These are phyloP conservation scores for Harpalus rufipes DNA, from an alignment of 2,888 invertebrate species.

Conservation along the genomic window DNA sequence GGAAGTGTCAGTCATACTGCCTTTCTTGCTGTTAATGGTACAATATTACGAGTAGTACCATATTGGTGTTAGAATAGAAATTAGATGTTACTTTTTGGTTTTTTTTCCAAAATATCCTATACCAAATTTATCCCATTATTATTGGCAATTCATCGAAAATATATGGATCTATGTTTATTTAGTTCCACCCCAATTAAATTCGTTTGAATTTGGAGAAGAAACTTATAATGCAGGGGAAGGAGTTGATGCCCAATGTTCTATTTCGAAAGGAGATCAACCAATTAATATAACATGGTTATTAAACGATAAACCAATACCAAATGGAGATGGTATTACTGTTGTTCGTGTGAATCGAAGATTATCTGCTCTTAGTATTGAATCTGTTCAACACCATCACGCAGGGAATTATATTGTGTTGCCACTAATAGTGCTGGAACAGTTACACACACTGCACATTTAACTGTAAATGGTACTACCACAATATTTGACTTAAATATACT, in stretches of 20 bases:
- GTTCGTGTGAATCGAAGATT: conserved; percentile 72
- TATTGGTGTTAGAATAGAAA: conserved; percentile 39
- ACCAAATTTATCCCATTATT: neutral
- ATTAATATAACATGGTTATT: conserved; percentile 87
- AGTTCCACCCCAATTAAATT: conserved; percentile 86
- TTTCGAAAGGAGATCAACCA: conserved; percentile 89
- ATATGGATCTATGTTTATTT: conserved; percentile 52
- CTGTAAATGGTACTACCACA: conserved; percentile 77
- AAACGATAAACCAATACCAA: conserved; percentile 79
- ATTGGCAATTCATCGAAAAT: neutral
- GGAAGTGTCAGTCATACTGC: conserved; percentile 78
- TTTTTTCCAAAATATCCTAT: conserved; percentile 31
- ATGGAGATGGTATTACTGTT: conserved; percentile 69
- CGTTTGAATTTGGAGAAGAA: conserved; percentile 87
- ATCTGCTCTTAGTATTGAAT: conserved; percentile 80
- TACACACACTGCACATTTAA: conserved; percentile 76
- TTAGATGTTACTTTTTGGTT: conserved; percentile 34
- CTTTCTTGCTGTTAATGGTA: conserved; percentile 78
- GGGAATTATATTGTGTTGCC: conserved; percentile 81
- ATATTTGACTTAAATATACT: conserved; percentile 61
- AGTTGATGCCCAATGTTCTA: conserved; percentile 86
- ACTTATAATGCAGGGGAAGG: conserved; percentile 88
- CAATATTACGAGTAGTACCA: neutral
- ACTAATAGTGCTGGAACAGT: conserved; percentile 80
- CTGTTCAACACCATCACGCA: conserved; percentile 79